A percentile compares a stretch with the other conserved stretches of the same genome.
Conservation (phyloP, 2,113 vertebrate species). For the Forbesichthys agassizii region DNA sequence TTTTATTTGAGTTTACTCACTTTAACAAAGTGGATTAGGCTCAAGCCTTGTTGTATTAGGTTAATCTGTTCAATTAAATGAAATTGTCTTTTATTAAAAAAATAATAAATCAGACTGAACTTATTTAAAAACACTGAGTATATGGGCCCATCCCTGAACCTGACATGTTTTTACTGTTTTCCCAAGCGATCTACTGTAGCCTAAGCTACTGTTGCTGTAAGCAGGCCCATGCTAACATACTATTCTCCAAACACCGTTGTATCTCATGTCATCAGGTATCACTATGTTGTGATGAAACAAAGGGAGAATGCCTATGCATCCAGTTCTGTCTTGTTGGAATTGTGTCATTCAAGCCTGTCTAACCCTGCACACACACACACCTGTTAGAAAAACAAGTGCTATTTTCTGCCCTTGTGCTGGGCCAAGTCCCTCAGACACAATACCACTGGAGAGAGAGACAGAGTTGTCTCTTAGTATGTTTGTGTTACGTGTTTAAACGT, state of each 20-base stretch:
- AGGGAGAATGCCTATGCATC: constrained; percentile 28
- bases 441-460: background rate
- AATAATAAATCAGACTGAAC: background rate
- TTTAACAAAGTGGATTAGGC: too few species aligned
- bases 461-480: background rate
- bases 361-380: constrained; percentile 30
- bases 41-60: too few species aligned
- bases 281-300: constrained; percentile 35
- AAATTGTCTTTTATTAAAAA: too few species aligned
- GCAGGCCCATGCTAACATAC: constrained; percentile 28
- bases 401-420: background rate
- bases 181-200: constrained; percentile 25
- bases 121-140: background rate
- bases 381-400: constrained; percentile 50
- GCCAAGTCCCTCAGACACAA: constrained; percentile 41
- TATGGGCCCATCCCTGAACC: background rate
- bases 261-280: constrained; percentile 30
- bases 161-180: constrained; percentile 22
- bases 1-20: too few species aligned
- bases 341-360: constrained; percentile 25
- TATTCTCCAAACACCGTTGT: constrained; percentile 29
- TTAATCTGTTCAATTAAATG: too few species aligned
- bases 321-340: constrained; percentile 47
- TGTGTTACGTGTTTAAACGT: background rate
- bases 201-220: constrained; percentile 57